A percentile compares a stretch with the other conserved stretches of the same genome.
These are phyloP conservation scores for Drosophila orosa DNA, from an alignment of 1,140 invertebrate genomes.

Conservation along the genomic window DNA sequence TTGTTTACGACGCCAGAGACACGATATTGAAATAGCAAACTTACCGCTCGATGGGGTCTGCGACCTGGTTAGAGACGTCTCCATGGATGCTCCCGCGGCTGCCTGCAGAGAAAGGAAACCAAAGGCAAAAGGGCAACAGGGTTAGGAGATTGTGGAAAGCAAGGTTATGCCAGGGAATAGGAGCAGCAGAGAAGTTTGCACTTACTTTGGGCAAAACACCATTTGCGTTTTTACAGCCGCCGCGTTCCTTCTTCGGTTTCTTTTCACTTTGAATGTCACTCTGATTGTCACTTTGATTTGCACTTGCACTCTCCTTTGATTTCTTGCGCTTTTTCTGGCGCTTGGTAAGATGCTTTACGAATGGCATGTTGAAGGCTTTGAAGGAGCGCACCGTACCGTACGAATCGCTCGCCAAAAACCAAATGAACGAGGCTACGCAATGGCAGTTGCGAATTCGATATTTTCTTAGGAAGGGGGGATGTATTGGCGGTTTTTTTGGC, in stretches of 20 bases:
- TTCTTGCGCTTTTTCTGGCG: conserved; percentile 1
- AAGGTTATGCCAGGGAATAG: neutral
- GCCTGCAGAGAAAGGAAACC: neutral
- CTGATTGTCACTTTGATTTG: neutral
- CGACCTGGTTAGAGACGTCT: neutral
- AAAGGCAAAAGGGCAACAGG: neutral
- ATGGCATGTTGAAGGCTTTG: neutral
- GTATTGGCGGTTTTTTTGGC: neutral
- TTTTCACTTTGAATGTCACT: neutral
- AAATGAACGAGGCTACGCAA: neutral
- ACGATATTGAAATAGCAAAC: neutral
- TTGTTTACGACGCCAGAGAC: neutral
- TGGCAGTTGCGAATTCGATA: neutral
- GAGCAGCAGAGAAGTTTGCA: neutral
- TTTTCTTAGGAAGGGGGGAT: neutral
- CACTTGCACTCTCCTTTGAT: neutral
- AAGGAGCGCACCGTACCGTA: neutral
- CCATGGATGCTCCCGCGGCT: too few relatives aligned
- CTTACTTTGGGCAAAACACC: neutral
- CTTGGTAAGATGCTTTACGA: neutral
- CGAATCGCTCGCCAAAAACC: neutral
- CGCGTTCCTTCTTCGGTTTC: neutral
- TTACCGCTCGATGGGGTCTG: neutral
- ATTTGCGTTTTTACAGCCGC: neutral
- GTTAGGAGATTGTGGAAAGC: neutral